phyloP scores from a whole-genome alignment of 2,888 invertebrate species.

The Marronus borbonicus region DNA sequence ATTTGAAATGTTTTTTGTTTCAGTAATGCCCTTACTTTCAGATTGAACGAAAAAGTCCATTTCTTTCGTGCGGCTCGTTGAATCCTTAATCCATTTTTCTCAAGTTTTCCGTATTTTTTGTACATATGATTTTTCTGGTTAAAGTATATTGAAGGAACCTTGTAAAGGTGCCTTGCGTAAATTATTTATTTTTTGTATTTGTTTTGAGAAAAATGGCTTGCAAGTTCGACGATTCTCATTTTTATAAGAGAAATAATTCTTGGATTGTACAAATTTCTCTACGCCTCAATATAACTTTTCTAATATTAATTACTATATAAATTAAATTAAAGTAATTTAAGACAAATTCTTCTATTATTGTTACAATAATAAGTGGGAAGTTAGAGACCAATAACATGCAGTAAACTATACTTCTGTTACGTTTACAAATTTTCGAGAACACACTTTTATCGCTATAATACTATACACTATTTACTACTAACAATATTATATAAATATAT shows the following conservation, averaged over 20 bases:
- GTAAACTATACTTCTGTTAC: constrained; percentile 36
- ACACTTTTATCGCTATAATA: constrained; percentile 23
- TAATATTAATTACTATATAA: constrained; percentile 35
- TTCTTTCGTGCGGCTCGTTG: not conserved
- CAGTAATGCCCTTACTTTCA: no score
- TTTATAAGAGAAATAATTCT: not conserved
- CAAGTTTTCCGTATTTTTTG: constrained; percentile 2
- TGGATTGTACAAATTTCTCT: constrained; percentile 36
- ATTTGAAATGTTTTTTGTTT: not conserved
- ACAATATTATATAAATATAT: constrained; percentile 10
- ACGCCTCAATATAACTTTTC: constrained; percentile 17
- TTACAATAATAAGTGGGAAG: constrained; percentile 55
- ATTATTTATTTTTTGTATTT: constrained; percentile 33
- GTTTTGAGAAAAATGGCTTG: constrained; percentile 6
- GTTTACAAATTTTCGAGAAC: constrained; percentile 21
- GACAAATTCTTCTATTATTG: constrained; percentile 31
- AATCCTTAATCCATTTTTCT: constrained; percentile 9
- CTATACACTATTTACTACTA: constrained; percentile 12
- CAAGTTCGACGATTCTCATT: constrained; percentile 5
- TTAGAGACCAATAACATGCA: constrained; percentile 47
- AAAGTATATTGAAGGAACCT: constrained; percentile 12
- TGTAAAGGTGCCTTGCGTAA: constrained; percentile 12
- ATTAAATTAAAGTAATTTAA: constrained; percentile 40
- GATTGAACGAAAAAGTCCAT: not conserved
- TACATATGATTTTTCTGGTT: constrained; percentile 25